These are phyloP conservation scores for Tetrax tetrax DNA, from an alignment of 2,113 vertebrate genomes.

Conservation along the genomic window DNA sequence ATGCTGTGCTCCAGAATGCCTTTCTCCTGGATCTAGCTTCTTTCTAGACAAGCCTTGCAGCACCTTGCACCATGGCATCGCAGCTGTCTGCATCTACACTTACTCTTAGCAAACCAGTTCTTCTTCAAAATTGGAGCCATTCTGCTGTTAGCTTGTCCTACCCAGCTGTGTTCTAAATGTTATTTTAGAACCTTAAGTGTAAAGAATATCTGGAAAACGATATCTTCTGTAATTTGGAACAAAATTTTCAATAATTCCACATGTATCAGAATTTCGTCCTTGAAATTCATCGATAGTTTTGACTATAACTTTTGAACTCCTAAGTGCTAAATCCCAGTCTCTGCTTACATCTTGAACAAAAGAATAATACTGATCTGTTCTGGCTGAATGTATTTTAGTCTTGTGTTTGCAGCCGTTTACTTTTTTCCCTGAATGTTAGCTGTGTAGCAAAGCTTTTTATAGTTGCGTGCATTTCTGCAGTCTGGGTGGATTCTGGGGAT, in stretches of 20 bases:
- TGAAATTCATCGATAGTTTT: background rate
- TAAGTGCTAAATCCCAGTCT: background rate
- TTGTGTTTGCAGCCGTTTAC: background rate
- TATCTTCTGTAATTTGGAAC: background rate
- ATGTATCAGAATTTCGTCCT: background rate
- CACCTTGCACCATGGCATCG: accelerated
- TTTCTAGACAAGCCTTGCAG: background rate
- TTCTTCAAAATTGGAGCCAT: background rate
- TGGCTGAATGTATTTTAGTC: background rate
- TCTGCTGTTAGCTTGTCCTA: background rate
- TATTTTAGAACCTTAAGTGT: background rate
- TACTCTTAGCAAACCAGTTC: background rate
- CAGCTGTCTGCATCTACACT: background rate
- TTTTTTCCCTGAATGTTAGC: background rate
- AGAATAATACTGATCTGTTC: background rate
- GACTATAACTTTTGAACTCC: background rate
- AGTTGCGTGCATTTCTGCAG: background rate
- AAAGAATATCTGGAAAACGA: background rate
- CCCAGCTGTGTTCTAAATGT: background rate
- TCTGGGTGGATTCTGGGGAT: background rate
- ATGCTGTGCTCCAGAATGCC: background rate
- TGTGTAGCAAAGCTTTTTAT: background rate
- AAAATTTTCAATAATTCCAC: background rate
- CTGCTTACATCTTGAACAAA: background rate
- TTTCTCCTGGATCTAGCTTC: background rate